Conservation (phyloP, 2,888 invertebrate species). For the Volucella zonaria region DNA sequence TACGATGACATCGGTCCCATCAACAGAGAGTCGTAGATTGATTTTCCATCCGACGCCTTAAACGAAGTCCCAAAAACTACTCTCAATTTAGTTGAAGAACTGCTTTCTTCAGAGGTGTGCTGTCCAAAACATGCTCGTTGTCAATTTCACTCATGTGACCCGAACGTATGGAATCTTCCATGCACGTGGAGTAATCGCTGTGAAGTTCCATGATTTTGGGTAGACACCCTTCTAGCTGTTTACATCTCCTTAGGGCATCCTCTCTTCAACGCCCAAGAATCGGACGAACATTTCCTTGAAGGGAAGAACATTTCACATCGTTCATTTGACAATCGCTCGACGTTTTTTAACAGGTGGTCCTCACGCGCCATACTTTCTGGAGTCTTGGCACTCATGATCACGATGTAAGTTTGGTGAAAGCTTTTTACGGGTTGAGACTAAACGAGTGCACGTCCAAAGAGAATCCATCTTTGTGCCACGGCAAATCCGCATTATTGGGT, state of each 20-base stretch:
- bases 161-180: conserved; percentile 5
- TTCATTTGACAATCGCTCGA: conserved; percentile 5
- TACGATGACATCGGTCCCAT: conserved; percentile 21
- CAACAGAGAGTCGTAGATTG: conserved; percentile 17
- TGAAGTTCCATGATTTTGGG: neutral
- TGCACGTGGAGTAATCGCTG: conserved; percentile 1
- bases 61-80: conserved; percentile 51
- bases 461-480: too few relatives aligned
- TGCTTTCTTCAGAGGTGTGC: conserved; percentile 25
- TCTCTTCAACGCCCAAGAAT: conserved; percentile 34
- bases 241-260: conserved; percentile 4
- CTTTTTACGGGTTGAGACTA: too few relatives aligned
- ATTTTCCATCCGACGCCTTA: neutral
- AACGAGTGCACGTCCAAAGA: too few relatives aligned
- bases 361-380: conserved; percentile 38
- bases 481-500: too few relatives aligned
- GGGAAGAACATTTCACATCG: conserved; percentile 39
- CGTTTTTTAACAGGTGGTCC: conserved; percentile 17
- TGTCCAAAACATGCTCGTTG: neutral
- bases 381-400: neutral
- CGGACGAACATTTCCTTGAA: conserved; percentile 29
- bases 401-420: too few relatives aligned
- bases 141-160: conserved; percentile 10
- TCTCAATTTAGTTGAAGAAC: conserved; percentile 48
- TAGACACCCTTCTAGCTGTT: conserved; percentile 14